These are phyloP conservation scores for Archaeoteleia sp. DNA, from an alignment of 2,888 invertebrate genomes.

Conservation along the genomic window DNA sequence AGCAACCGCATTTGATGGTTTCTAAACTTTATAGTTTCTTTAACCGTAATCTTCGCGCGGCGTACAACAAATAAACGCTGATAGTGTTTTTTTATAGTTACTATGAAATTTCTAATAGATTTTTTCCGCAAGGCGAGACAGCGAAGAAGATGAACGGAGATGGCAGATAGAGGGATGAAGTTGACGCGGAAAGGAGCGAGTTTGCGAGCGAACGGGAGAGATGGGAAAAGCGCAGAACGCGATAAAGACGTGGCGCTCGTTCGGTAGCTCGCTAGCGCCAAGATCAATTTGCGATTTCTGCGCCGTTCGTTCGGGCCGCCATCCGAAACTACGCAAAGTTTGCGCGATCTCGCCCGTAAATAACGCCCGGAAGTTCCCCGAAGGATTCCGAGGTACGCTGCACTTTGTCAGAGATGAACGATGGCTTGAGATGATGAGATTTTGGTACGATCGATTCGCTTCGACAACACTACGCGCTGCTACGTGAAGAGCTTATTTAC, in stretches of 20 bases:
- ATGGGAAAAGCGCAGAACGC: slow-evolving; percentile 35
- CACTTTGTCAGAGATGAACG: slow-evolving; percentile 66
- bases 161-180: slow-evolving; percentile 33
- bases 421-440: slow-evolving; percentile 57
- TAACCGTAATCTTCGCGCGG: too few species aligned
- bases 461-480: slow-evolving; percentile 31
- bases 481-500: slow-evolving; percentile 41
- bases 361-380: slow-evolving; percentile 70
- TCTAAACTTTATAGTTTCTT: too few species aligned
- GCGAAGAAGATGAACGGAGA: slow-evolving; percentile 19
- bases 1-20: too few species aligned
- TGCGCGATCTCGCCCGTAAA: slow-evolving; percentile 66
- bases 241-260: slow-evolving; percentile 59
- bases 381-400: slow-evolving; percentile 66
- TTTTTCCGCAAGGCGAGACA: too few species aligned
- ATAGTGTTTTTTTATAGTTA: too few species aligned
- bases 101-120: too few species aligned
- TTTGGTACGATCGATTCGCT: slow-evolving; percentile 54
- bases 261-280: slow-evolving; percentile 56
- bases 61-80: too few species aligned
- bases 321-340: slow-evolving; percentile 64
- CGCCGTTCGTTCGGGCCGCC: slow-evolving; percentile 58
- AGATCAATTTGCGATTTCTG: slow-evolving; percentile 69
- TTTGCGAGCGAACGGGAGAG: slow-evolving; percentile 8
- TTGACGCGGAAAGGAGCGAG: slow-evolving; percentile 27